A percentile compares a stretch with the other conserved stretches of the same genome.
Evolutionary conservation across 2,888 invertebrate species (phyloP).

Genomic region (Papilio elwesi): DNA sequence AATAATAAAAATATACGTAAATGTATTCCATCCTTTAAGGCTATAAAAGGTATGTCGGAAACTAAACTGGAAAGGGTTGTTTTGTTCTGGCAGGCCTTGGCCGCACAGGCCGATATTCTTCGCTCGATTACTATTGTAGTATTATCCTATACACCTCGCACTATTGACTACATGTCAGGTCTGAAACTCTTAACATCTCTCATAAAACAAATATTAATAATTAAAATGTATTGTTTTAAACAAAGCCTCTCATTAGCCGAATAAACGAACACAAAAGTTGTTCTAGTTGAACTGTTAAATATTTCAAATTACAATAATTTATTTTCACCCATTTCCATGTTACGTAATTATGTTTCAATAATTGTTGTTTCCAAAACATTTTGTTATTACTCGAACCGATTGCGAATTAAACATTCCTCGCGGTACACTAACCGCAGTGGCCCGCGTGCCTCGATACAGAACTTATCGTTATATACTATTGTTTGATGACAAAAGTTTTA

Average conservation of each 20-base stretch:
- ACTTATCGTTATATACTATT: not conserved
- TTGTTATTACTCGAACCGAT: slow-evolving; percentile 11
- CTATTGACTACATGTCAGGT: too few species aligned
- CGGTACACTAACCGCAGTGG: not conserved
- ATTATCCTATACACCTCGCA: too few species aligned
- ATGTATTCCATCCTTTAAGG: too few species aligned
- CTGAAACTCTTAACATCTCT: too few species aligned
- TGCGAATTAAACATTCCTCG: slow-evolving; percentile 5
- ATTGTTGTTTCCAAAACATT: slow-evolving; percentile 9
- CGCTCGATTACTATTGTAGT: too few species aligned
- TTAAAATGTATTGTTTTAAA: not conserved
- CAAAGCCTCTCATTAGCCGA: not conserved
- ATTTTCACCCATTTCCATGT: slow-evolving; percentile 6
- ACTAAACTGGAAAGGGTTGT: too few species aligned
- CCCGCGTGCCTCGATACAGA: not conserved
- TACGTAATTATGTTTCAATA: slow-evolving; percentile 1
- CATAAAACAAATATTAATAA: too few species aligned
- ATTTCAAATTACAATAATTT: slow-evolving; percentile 12
- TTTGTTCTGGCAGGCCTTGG: too few species aligned
- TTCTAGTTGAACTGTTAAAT: not conserved
- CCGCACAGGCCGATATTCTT: too few species aligned
- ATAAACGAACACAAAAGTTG: not conserved
- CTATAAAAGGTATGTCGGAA: too few species aligned
- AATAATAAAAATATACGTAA: too few species aligned
- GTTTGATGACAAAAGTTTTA: not conserved